A percentile compares a stretch with the other conserved stretches of the same genome.
Evolutionary conservation across 2,113 vertebrate genomes (phyloP).

Genomic region (Eptatretus burgeri): DNA sequence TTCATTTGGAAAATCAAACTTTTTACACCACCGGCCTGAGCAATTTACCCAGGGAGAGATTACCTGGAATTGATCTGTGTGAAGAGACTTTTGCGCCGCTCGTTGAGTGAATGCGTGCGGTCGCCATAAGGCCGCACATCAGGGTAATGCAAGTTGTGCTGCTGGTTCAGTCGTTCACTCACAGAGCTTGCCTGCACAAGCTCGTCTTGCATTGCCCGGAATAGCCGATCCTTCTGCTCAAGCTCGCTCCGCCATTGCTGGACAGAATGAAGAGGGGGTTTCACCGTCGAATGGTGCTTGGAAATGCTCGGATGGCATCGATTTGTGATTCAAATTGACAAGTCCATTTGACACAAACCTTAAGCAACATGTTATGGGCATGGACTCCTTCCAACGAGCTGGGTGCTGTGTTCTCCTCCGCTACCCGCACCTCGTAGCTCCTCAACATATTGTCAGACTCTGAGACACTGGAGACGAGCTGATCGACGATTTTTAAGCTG

Average conservation of each 20-base stretch:
- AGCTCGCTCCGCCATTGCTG: slow-evolving; percentile 5
- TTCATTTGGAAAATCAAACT: too few relatives aligned
- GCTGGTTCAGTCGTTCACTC: not conserved
- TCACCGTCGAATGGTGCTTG: too few relatives aligned
- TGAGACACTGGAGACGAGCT: not conserved
- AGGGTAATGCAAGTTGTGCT: not conserved
- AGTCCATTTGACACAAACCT: not conserved
- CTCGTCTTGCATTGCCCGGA: slow-evolving; percentile 4
- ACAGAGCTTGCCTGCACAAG: not conserved
- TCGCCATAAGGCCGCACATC: not conserved
- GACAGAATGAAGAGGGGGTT: not conserved
- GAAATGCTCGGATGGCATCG: too few relatives aligned
- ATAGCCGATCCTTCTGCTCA: slow-evolving; percentile 2
- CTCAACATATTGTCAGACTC: not conserved
- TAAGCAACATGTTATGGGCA: not conserved
- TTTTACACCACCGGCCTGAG: too few relatives aligned
- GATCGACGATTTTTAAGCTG: not conserved
- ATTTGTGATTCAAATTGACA: too few relatives aligned
- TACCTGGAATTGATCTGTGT: not conserved
- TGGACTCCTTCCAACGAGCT: not conserved
- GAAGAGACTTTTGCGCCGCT: not conserved
- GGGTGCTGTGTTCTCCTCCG: not conserved
- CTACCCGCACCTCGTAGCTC: slow-evolving; percentile 5
- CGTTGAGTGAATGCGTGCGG: not conserved
- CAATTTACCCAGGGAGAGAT: not conserved